These are phyloP conservation scores for Limnephilus rhombicus DNA, from an alignment of 2,888 invertebrate genomes.

Conservation along the genomic window DNA sequence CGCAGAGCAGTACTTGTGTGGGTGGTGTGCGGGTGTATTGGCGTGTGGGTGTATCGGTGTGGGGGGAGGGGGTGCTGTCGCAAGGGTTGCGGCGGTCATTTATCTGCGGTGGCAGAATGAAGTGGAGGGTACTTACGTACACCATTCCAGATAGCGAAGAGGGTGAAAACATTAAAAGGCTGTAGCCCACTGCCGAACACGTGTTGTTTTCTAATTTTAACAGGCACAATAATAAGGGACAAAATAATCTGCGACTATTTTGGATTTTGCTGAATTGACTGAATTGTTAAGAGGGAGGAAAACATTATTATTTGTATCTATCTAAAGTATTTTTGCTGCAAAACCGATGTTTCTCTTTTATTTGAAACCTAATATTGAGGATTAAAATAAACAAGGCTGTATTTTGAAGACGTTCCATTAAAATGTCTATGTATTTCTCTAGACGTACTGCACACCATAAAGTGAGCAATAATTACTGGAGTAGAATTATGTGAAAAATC, in stretches of 20 bases:
- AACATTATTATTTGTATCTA: too few relatives aligned
- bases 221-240: conserved; percentile 8
- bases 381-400: too few relatives aligned
- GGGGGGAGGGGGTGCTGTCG: conserved; percentile 30
- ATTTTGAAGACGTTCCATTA: too few relatives aligned
- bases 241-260: neutral
- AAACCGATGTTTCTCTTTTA: too few relatives aligned
- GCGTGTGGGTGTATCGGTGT: conserved; percentile 9
- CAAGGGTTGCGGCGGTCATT: conserved; percentile 64
- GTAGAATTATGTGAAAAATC: too few relatives aligned
- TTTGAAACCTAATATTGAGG: too few relatives aligned
- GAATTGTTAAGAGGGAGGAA: neutral
- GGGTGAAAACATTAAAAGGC: conserved; percentile 50
- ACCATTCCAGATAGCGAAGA: conserved; percentile 45
- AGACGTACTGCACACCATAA: too few relatives aligned
- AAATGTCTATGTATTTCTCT: too few relatives aligned
- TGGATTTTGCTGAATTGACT: neutral
- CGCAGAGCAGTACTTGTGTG: neutral
- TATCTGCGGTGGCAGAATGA: conserved; percentile 64
- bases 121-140: conserved; percentile 58
- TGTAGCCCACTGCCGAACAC: conserved; percentile 21
- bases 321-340: too few relatives aligned
- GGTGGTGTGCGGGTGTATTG: neutral
- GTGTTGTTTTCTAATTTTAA: conserved; percentile 27
- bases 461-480: too few relatives aligned